phyloP scores from a whole-genome alignment of 2,113 vertebrate species.

The Riparia riparia region DNA sequence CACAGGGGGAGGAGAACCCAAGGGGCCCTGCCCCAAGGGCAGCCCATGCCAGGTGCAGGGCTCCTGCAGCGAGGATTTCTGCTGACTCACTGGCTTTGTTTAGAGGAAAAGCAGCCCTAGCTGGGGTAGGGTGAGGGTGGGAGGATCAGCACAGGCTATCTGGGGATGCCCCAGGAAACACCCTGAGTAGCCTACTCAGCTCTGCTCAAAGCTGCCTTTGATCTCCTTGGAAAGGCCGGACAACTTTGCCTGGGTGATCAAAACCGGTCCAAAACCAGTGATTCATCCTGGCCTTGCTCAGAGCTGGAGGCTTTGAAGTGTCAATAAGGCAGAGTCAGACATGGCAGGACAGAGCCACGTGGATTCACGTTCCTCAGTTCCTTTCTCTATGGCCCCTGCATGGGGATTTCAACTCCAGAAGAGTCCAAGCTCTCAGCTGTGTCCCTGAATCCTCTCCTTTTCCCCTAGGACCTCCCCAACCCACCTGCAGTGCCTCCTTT shows the following conservation, averaged over 20 bases:
- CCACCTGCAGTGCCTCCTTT: neutral
- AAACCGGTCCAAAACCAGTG: neutral
- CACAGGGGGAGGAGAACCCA: accelerated
- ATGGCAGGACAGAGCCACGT: neutral
- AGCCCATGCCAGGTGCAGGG: neutral
- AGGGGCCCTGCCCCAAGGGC: neutral
- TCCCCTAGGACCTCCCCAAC: neutral
- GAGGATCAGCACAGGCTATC: neutral
- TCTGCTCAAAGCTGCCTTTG: slow-evolving; percentile 34
- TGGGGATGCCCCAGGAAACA: neutral
- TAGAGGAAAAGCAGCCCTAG: neutral
- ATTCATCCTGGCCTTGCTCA: slow-evolving; percentile 35
- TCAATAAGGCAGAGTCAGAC: neutral
- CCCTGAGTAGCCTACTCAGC: neutral
- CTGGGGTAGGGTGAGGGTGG: neutral
- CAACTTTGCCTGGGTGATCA: slow-evolving; percentile 28
- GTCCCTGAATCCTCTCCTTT: neutral
- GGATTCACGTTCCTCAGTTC: neutral
- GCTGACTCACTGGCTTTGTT: neutral
- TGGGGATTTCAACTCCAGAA: neutral
- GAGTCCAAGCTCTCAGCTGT: neutral
- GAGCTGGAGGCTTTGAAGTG: slow-evolving; percentile 36
- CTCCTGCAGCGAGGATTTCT: accelerated
- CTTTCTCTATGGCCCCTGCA: neutral
- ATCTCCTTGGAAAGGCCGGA: neutral